These are phyloP conservation scores for Atherinomorus stipes DNA, from an alignment of 2,113 vertebrate genomes.

Conservation along the genomic window DNA sequence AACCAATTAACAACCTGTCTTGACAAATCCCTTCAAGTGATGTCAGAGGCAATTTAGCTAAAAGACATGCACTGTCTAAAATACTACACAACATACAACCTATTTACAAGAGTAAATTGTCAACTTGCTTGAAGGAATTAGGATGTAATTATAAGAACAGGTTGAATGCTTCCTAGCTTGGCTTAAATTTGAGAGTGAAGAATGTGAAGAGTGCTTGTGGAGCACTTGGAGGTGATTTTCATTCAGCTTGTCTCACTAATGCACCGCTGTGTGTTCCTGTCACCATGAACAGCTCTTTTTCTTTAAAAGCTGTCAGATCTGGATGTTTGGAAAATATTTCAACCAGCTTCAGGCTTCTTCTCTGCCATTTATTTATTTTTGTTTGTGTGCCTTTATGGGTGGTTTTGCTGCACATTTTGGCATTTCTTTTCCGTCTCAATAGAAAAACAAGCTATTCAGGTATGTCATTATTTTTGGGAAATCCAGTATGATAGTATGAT, in stretches of 20 bases:
- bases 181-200: constrained; percentile 20
- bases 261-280: constrained; percentile 21
- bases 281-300: background rate
- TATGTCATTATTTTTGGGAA: too few relatives aligned
- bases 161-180: constrained; percentile 24
- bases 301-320: constrained; percentile 21
- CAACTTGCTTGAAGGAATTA: constrained; percentile 53
- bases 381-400: too few relatives aligned
- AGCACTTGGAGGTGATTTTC: constrained; percentile 21
- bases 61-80: constrained; percentile 33
- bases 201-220: background rate
- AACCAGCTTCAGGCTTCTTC: background rate
- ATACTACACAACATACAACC: constrained; percentile 23
- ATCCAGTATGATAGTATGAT: too few relatives aligned
- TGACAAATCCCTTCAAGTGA: constrained; percentile 44
- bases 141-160: constrained; percentile 59
- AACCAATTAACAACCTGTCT: constrained; percentile 55
- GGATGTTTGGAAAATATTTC: constrained; percentile 24
- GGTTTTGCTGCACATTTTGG: too few relatives aligned
- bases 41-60: constrained; percentile 34
- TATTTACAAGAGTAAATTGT: constrained; percentile 54
- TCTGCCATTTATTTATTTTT: background rate
- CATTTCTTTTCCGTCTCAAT: too few relatives aligned
- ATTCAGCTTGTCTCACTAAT: constrained; percentile 7
- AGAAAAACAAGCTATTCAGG: too few relatives aligned